phyloP scores from a whole-genome alignment of 2,113 vertebrate species.

The Heteronetta atricapilla region DNA sequence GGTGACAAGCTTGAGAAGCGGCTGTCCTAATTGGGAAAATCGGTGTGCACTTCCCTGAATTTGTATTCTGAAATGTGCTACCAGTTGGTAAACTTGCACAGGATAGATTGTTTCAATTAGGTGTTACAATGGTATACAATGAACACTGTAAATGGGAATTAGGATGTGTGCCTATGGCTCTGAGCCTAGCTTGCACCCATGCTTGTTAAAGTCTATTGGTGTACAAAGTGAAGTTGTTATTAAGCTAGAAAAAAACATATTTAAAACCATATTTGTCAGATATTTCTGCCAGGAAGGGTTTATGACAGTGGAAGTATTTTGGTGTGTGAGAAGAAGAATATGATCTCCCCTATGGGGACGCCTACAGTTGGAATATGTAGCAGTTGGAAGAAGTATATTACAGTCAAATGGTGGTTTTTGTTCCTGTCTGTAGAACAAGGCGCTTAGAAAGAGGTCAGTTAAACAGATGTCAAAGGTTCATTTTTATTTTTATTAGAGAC shows the following conservation, averaged over 20 bases:
- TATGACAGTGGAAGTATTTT: neutral
- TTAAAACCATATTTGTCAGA: neutral
- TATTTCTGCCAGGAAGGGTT: neutral
- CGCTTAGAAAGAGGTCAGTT: neutral
- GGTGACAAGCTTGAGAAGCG: neutral
- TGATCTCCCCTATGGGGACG: neutral
- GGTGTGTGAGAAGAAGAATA: neutral
- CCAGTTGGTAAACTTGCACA: neutral
- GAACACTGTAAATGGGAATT: neutral
- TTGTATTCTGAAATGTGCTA: neutral
- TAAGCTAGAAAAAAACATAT: neutral
- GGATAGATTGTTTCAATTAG: neutral
- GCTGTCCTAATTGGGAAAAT: neutral
- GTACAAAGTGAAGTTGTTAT: neutral
- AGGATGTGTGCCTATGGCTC: neutral
- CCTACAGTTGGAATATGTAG: rapidly evolving
- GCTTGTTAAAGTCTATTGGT: neutral
- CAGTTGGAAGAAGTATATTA: neutral
- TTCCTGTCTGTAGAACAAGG: rapidly evolving
- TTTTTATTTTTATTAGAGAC: neutral
- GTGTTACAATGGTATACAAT: neutral
- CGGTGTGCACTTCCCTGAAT: neutral
- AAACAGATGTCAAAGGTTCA: neutral
- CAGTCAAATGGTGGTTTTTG: neutral
- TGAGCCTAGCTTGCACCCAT: neutral